A percentile compares a stretch with the other conserved stretches of the same genome.
Evolutionary conservation across 2,113 vertebrate genomes (phyloP).

Genomic region (Marcusenius ussheri): DNA sequence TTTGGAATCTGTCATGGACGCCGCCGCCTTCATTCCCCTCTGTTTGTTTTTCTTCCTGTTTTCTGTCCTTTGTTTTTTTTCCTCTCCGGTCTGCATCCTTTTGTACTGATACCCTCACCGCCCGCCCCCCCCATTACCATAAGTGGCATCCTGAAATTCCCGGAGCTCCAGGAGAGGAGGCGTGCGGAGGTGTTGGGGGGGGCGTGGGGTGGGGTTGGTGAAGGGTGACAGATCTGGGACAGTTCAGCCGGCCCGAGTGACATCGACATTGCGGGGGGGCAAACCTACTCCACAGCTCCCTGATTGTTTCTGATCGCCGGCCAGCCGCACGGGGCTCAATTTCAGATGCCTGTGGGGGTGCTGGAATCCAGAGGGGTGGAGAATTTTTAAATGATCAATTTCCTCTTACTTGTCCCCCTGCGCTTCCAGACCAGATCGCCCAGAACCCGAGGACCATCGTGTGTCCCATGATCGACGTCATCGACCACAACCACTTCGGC

Average conservation of each 20-base stretch:
- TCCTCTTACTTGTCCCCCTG: slow-evolving; percentile 45
- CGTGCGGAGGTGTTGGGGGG: background rate
- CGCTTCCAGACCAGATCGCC: slow-evolving; percentile 76
- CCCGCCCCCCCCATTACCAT: background rate
- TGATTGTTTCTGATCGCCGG: slow-evolving; percentile 67
- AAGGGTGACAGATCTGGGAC: slow-evolving; percentile 67
- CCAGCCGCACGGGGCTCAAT: slow-evolving; percentile 44
- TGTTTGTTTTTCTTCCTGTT: background rate
- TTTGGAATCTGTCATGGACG: background rate
- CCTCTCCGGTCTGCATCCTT: background rate
- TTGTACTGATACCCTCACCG: background rate
- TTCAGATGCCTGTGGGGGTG: slow-evolving; percentile 36
- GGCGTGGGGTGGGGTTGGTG: background rate
- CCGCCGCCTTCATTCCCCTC: background rate
- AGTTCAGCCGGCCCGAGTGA: slow-evolving; percentile 53
- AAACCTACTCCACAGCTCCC: slow-evolving; percentile 54
- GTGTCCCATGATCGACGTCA: slow-evolving; percentile 89
- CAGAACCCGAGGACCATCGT: slow-evolving; percentile 83
- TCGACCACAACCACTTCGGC: slow-evolving; percentile 89
- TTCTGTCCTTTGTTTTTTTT: background rate
- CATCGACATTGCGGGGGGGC: slow-evolving; percentile 48
- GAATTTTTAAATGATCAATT: background rate
- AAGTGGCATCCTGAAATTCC: background rate
- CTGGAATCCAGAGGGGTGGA: slow-evolving; percentile 34
- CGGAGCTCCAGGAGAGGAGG: slow-evolving; percentile 21